Conservation (phyloP, 2,113 vertebrate species). For the Microtus pennsylvanicus region DNA sequence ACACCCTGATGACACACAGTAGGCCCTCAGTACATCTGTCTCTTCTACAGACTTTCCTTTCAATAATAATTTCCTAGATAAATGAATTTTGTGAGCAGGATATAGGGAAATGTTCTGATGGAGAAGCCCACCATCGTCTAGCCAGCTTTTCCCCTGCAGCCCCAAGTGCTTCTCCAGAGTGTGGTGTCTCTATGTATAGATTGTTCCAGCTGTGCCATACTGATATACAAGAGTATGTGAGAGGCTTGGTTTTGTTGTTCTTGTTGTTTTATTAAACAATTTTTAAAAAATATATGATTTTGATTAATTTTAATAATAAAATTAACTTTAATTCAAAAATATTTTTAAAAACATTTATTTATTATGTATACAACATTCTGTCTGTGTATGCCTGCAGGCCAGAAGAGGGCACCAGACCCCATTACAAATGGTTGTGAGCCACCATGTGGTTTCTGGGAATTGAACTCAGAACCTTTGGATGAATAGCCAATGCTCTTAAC, state of each 20-base stretch:
- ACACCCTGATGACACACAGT: fast-evolving
- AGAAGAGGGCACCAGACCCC: too few relatives aligned
- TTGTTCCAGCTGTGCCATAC: not conserved
- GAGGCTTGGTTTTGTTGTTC: not conserved
- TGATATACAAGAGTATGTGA: not conserved
- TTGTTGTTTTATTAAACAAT: not conserved
- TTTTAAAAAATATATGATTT: too few relatives aligned
- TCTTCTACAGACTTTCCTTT: not conserved
- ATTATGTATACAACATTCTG: too few relatives aligned
- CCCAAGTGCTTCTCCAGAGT: not conserved
- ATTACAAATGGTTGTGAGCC: too few relatives aligned
- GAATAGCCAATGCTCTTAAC: too few relatives aligned
- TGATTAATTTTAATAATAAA: too few relatives aligned
- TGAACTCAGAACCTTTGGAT: too few relatives aligned
- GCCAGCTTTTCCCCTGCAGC: not conserved
- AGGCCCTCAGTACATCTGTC: not conserved
- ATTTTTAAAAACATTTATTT: too few relatives aligned
- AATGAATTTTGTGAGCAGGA: not conserved
- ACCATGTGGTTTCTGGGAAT: too few relatives aligned
- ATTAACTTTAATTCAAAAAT: too few relatives aligned
- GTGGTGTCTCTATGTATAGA: not conserved
- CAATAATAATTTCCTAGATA: not conserved
- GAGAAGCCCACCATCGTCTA: not conserved
- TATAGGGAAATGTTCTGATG: not conserved
- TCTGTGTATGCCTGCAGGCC: too few relatives aligned